Evolutionary conservation across 1,140 invertebrate species (phyloP).

Genomic region (Meloidogyne exigua): DNA sequence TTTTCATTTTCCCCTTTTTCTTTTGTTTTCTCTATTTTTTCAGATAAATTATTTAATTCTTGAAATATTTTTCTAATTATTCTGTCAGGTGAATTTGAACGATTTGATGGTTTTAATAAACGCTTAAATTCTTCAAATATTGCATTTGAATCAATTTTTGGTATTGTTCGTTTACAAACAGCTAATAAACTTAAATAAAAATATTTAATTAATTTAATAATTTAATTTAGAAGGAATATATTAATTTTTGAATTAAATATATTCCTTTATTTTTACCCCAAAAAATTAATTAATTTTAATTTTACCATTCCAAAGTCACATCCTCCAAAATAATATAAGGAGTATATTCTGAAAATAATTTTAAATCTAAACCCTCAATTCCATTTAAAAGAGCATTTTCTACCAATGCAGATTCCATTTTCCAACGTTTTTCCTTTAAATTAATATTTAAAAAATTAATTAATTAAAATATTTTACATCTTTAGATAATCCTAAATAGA

Average conservation of each 20-base stretch:
- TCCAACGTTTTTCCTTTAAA: slow-evolving; percentile 37
- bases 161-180: slow-evolving; percentile 44
- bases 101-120: slow-evolving; percentile 14
- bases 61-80: slow-evolving; percentile 70
- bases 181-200: slow-evolving; percentile 9
- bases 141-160: slow-evolving; percentile 37
- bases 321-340: slow-evolving; percentile 36
- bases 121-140: slow-evolving; percentile 37
- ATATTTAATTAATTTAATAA: no score
- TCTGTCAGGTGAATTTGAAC: slow-evolving; percentile 67
- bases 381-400: slow-evolving; percentile 34
- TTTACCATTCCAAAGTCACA: slow-evolving; percentile 22
- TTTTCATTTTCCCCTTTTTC: background rate
- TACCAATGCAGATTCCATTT: slow-evolving; percentile 24
- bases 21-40: slow-evolving; percentile 22
- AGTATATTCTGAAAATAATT: slow-evolving; percentile 1
- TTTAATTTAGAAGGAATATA: no score
- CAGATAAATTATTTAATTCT: slow-evolving; percentile 64
- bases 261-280: no score
- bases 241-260: no score
- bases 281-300: background rate
- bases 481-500: background rate
- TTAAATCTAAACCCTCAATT: slow-evolving; percentile 9
- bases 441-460: slow-evolving; percentile 19
- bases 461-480: slow-evolving; percentile 7